Percentiles rank a stretch among this genome's conserved stretches.
These are phyloP conservation scores for Rhipidura dahli DNA, from an alignment of 2,113 vertebrate species.

Conservation along the genomic window DNA sequence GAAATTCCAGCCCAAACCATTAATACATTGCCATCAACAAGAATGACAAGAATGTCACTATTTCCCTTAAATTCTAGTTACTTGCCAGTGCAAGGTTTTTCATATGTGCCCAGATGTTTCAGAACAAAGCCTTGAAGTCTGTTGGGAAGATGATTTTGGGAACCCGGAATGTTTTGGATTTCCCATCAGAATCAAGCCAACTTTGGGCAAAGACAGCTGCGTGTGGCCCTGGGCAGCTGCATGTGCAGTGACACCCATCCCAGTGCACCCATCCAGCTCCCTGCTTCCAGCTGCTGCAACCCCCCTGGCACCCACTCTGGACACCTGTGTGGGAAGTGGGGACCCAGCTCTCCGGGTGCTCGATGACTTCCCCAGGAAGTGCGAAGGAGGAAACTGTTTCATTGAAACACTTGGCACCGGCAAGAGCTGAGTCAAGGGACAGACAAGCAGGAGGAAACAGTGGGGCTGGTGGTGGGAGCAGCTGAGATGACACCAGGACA, in stretches of 20 bases:
- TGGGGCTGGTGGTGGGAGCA: background rate
- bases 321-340: background rate
- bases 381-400: background rate
- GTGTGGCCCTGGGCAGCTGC: fast-evolving
- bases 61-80: slow-evolving; percentile 9
- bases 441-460: background rate
- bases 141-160: background rate
- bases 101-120: background rate
- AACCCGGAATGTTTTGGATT: background rate
- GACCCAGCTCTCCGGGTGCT: fast-evolving
- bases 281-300: background rate
- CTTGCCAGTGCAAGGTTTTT: background rate
- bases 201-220: background rate
- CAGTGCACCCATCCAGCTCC: background rate
- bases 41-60: background rate
- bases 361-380: slow-evolving; percentile 12
- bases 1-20: background rate
- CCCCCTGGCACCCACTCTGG: background rate
- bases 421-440: background rate
- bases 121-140: slow-evolving; percentile 8
- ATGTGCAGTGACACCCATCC: background rate
- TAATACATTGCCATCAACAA: background rate
- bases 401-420: background rate
- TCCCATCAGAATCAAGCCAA: background rate
- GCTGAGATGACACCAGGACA: background rate